A percentile compares a stretch with the other conserved stretches of the same genome.
phyloP scores from a whole-genome alignment of 2,888 invertebrate species.

The Melanostoma mellinum region DNA sequence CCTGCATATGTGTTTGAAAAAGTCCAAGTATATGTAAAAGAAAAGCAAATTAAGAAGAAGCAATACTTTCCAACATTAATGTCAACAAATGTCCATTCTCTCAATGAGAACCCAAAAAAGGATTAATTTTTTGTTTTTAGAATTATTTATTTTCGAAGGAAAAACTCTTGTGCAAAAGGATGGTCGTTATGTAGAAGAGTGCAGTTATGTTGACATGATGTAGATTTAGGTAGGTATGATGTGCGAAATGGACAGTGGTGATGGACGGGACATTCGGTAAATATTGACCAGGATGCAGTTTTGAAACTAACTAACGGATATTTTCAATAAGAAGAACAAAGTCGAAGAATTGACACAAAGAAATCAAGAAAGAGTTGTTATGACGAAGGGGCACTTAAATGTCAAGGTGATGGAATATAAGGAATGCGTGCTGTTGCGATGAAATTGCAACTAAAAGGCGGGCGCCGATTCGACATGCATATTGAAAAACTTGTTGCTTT shows the following conservation, averaged over 20 bases:
- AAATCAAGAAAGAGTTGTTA: slow-evolving; percentile 17
- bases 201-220: slow-evolving; percentile 17
- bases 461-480: slow-evolving; percentile 55
- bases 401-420: slow-evolving; percentile 45
- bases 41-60: slow-evolving; percentile 37
- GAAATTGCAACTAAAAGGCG: slow-evolving; percentile 29
- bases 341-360: slow-evolving; percentile 7
- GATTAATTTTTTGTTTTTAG: slow-evolving; percentile 48
- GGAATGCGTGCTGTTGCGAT: slow-evolving; percentile 17
- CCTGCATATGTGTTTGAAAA: no score
- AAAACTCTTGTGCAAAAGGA: slow-evolving; percentile 22
- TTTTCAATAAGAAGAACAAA: slow-evolving; percentile 2
- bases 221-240: not conserved
- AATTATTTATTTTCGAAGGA: slow-evolving; percentile 9
- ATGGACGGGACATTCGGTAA: slow-evolving; percentile 19
- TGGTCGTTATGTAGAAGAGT: not conserved
- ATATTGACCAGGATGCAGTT: slow-evolving; percentile 46
- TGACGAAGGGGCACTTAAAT: slow-evolving; percentile 6
- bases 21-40: not conserved
- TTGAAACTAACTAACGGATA: slow-evolving; percentile 27
- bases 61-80: slow-evolving; percentile 46
- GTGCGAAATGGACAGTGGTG: slow-evolving; percentile 38
- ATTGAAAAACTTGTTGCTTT: not conserved
- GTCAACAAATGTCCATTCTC: slow-evolving; percentile 49
- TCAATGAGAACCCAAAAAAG: slow-evolving; percentile 45